phyloP scores from a whole-genome alignment of 2,113 vertebrate species.

The Etheostoma cragini region DNA sequence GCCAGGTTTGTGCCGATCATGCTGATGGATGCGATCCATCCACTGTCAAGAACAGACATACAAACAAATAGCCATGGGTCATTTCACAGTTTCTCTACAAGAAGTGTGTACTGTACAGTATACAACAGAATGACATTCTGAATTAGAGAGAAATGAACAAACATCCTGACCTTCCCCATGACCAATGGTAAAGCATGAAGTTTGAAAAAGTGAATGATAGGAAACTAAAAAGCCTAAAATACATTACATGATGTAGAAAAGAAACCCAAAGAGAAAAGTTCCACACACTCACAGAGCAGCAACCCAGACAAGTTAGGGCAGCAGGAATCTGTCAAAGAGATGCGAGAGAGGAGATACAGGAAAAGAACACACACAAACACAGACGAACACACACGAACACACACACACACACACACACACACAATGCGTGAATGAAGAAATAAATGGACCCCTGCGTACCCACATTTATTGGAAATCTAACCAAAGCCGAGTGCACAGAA shows the following conservation, averaged over 20 bases:
- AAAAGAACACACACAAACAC: slow-evolving; percentile 41
- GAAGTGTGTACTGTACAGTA: neutral
- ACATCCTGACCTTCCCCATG: neutral
- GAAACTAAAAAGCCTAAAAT: slow-evolving; percentile 13
- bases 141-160: neutral
- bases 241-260: slow-evolving; percentile 29
- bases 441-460: neutral
- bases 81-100: slow-evolving; percentile 2
- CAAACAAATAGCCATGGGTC: slow-evolving; percentile 10
- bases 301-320: slow-evolving; percentile 70
- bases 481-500: neutral
- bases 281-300: slow-evolving; percentile 73
- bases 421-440: slow-evolving; percentile 43
- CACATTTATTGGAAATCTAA: slow-evolving; percentile 16
- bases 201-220: slow-evolving; percentile 25
- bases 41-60: slow-evolving; percentile 79
- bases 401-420: slow-evolving; percentile 35
- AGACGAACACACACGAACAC: slow-evolving; percentile 24
- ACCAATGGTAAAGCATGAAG: slow-evolving; percentile 32
- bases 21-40: slow-evolving; percentile 92
- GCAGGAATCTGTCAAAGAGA: slow-evolving; percentile 76
- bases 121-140: neutral
- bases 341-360: slow-evolving; percentile 62
- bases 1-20: slow-evolving; percentile 74
- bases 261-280: slow-evolving; percentile 55